Evolutionary conservation across 2,888 invertebrate genomes (phyloP), one percentile per base, ranked within the genome.

Genomic region (Luperina testacea): DNA sequence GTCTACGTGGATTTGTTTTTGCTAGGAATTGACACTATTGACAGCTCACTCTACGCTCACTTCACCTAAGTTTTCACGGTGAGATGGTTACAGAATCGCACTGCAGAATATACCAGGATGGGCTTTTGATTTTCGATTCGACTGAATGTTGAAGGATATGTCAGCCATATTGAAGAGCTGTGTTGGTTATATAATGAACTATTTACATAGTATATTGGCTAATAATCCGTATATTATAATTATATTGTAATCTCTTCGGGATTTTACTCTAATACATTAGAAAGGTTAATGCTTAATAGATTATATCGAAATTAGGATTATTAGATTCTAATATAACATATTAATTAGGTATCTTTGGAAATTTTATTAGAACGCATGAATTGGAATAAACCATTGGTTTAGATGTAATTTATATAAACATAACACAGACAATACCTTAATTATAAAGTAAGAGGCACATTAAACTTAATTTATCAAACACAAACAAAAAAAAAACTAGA

Each of bases 401-500:
- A 20, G 6, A 61, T n/a, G 6, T 48, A 2, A 20, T 32, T 45
- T 24, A 63, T 15, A 24, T 6, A 24, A 70, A 64, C 11, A 57
- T 3, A 42, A 27, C 0, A 3, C 2, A 53, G 38, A 57, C n/a
- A 42, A 45, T 69, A 64, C 24, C 27, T 42, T 38, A 74, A 57
- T 59, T 13, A 51, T 9, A 48, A 83, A 59, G 13, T 63, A 53
- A 83, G n/a, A 27, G 45, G 13, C 13, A 32, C 42, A 65, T 61
- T 79, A 51, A 68, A 88, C 71, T 78, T 84, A 80, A 78, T 78
- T 84, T 85, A 78, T 27, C 51, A 83, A 77, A 63, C 67, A 68
- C 64, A 82, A 71, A 61, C 42, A 77, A 20, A 53, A 48, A 75
- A 80, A 82, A 82, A 86, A 88, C 81, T 85, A 83, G 83, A 76